Evolutionary conservation across 2,888 invertebrate species (phyloP), one percentile per base, ranked within the genome.

Genomic region (Thymelicus acteon): DNA sequence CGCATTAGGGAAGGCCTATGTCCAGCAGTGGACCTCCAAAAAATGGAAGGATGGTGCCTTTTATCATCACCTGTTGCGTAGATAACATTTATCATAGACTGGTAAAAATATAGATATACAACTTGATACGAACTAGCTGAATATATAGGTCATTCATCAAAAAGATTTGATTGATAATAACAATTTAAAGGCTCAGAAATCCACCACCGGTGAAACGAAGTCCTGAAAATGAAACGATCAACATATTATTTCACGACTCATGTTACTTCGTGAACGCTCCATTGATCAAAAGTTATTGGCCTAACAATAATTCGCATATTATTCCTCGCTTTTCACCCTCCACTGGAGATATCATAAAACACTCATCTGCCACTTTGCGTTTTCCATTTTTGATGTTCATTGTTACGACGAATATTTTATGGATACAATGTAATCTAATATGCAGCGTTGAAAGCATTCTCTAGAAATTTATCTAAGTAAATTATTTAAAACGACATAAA

Each of bases 61-160:
- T 24, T 24, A 24, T 3, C 24, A 24, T 24, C 24, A 3, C 24
- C 24, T 24, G 24, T 24, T 24, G 24, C 24, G 24, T 24, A 24
- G 24, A 24, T 3, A 31, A 31, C 31, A 31, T 31, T 5, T 40
- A 8, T 40, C 40, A 40, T 40, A 7, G 7, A 40, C 40, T 91
- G 89, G 87, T 81, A 80, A 76, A 84, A 88, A 91, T 92, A 92
- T 90, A 92, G 15, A 15, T 2, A 7, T 7, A 52, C 15, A 52
- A 52, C 8, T 15, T 52, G 7, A 5, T 8, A 8, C 7, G 15
- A 7, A 15, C 10, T 12, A 15, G 3, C 10, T 12, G 8, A 19
- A 52, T 2, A 2, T 4, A 44, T 12, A 44, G 44, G 2, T 44
- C 8, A 4, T 52, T 52, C 7, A 19, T 52, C 49, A 15, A 49